Conservation (phyloP, 2,113 vertebrate genomes). For the Aspiorhynchus laticeps region DNA sequence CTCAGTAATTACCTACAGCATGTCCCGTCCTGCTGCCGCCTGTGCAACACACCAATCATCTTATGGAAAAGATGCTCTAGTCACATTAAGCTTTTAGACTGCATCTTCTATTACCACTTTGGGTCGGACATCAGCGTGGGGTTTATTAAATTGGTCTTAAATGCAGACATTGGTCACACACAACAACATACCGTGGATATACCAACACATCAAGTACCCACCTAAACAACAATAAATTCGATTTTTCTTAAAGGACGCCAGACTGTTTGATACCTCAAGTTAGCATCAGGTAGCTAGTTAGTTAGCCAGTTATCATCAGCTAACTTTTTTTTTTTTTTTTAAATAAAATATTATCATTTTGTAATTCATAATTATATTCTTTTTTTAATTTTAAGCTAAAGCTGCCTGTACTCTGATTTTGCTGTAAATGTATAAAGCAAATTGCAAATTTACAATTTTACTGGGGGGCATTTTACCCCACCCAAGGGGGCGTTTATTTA, state of each 20-base stretch:
- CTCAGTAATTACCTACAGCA: conserved; percentile 35
- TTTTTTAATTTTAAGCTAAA: too few species aligned
- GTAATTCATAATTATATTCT: too few species aligned
- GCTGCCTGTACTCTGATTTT: too few species aligned
- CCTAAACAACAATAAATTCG: not conserved
- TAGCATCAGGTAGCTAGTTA: too few species aligned
- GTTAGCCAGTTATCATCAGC: too few species aligned
- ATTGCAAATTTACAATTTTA: too few species aligned
- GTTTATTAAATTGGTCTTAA: not conserved
- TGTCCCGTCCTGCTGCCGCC: conserved; percentile 45
- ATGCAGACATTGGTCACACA: not conserved
- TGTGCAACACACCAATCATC: conserved; percentile 12
- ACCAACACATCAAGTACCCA: not conserved
- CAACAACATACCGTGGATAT: not conserved
- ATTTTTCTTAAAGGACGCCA: not conserved
- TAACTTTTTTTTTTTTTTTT: too few species aligned
- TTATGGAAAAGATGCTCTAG: conserved; percentile 16
- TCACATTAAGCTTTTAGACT: conserved; percentile 2
- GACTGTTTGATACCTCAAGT: not conserved
- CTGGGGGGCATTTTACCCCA: too few species aligned
- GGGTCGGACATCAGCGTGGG: not conserved
- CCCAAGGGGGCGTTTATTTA: too few species aligned
- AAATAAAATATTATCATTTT: too few species aligned
- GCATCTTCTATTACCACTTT: not conserved
- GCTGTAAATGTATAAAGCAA: too few species aligned